Conservation (phyloP, 2,888 invertebrate species). For the Ormyrus rosae region DNA sequence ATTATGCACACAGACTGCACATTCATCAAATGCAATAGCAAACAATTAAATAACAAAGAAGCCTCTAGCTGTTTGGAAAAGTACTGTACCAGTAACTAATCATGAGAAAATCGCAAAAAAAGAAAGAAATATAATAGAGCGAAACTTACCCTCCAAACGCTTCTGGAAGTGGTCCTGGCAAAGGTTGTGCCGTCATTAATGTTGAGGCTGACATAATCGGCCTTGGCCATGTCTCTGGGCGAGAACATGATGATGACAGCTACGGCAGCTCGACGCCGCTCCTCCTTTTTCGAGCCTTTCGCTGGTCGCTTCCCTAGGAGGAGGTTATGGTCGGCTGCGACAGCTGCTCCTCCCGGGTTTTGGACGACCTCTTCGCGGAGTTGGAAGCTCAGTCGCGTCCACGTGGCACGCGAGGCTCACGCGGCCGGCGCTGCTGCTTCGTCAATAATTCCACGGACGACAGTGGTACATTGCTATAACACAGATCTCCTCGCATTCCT, state of each 20-base stretch:
- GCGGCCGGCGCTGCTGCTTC: too few relatives aligned
- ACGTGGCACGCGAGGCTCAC: constrained; percentile 23
- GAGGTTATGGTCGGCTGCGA: neutral
- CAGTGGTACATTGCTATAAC: too few relatives aligned
- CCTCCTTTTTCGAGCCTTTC: too few relatives aligned
- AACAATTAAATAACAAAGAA: neutral
- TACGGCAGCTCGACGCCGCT: neutral
- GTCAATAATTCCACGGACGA: neutral
- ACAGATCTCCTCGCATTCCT: too few relatives aligned
- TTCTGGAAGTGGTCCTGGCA: constrained; percentile 69
- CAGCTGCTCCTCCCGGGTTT: neutral
- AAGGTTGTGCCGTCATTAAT: constrained; percentile 69
- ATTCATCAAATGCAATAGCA: neutral
- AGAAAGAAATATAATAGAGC: constrained; percentile 9
- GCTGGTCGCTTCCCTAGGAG: too few relatives aligned
- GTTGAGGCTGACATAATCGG: constrained; percentile 73
- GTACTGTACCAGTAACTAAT: too few relatives aligned
- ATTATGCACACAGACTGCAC: too few relatives aligned
- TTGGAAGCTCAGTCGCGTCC: neutral
- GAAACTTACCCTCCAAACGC: constrained; percentile 74
- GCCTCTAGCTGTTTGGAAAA: neutral
- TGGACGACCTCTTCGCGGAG: neutral
- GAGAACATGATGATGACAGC: constrained; percentile 65
- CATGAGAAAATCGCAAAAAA: neutral
- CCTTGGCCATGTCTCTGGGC: constrained; percentile 65